These are phyloP conservation scores for Nemoura dubitans DNA, from an alignment of 2,888 invertebrate genomes.

Conservation along the genomic window DNA sequence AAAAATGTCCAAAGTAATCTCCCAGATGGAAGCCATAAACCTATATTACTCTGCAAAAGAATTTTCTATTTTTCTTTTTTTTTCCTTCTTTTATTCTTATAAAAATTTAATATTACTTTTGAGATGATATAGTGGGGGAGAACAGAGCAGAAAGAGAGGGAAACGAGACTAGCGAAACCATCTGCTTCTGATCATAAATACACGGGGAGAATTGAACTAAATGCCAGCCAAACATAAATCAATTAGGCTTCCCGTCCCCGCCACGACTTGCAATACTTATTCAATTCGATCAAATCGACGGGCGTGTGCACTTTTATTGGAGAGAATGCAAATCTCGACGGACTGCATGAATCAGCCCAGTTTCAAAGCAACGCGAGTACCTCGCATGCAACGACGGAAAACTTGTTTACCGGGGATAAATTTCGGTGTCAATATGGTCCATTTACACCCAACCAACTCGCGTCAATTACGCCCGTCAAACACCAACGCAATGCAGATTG, in stretches of 20 bases:
- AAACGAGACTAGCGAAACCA: constrained; percentile 53
- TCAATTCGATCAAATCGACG: constrained; percentile 2
- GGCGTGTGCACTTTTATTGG: not conserved
- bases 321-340: not conserved
- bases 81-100: constrained; percentile 57
- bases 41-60: constrained; percentile 62
- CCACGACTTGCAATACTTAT: not conserved
- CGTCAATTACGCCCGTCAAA: too few relatives aligned
- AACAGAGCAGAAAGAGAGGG: constrained; percentile 48
- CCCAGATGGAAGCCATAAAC: constrained; percentile 63
- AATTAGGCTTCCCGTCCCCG: constrained; percentile 55
- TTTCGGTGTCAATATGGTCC: too few relatives aligned
- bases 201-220: constrained; percentile 44
- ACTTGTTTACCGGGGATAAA: not conserved
- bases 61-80: constrained; percentile 62
- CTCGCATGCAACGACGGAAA: not conserved
- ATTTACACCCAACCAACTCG: too few relatives aligned
- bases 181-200: constrained; percentile 49
- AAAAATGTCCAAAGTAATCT: constrained; percentile 62
- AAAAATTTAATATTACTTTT: constrained; percentile 63
- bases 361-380: not conserved
- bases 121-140: constrained; percentile 53
- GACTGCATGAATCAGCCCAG: not conserved
- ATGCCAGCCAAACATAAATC: constrained; percentile 42
- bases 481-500: too few relatives aligned